A percentile compares a stretch with the other conserved stretches of the same genome.
phyloP scores from a whole-genome alignment of 2,113 vertebrate genomes.

The Neotragus moschatus region DNA sequence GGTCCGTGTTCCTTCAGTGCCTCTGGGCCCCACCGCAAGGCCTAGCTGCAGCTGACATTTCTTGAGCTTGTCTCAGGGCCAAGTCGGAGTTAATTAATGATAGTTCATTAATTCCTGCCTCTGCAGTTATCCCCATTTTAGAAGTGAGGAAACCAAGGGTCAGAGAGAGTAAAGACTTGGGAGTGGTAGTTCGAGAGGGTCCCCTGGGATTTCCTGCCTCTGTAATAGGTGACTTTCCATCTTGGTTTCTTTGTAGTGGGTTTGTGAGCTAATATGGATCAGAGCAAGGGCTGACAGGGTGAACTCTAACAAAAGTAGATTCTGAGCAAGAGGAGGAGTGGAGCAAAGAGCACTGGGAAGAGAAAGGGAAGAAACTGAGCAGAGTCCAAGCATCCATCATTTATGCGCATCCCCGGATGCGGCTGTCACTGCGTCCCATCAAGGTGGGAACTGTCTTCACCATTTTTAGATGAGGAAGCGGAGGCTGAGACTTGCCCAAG shows the following conservation, averaged over 20 bases:
- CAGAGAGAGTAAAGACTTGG: background rate
- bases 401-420: fast-evolving
- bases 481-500: background rate
- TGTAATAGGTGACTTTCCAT: background rate
- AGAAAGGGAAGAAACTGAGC: background rate
- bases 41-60: background rate
- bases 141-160: background rate
- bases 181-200: no score
- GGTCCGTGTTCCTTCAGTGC: fast-evolving
- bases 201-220: background rate
- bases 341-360: background rate
- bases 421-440: background rate
- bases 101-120: background rate
- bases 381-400: background rate
- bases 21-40: fast-evolving
- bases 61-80: background rate
- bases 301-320: background rate
- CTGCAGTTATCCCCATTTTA: background rate
- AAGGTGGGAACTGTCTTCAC: background rate
- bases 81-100: background rate
- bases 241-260: background rate
- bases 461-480: background rate
- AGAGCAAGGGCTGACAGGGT: background rate
- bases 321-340: background rate
- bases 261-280: background rate